phyloP scores from a whole-genome alignment of 1,140 invertebrate genomes.

The Paramacrobiotus metropolitanus region DNA sequence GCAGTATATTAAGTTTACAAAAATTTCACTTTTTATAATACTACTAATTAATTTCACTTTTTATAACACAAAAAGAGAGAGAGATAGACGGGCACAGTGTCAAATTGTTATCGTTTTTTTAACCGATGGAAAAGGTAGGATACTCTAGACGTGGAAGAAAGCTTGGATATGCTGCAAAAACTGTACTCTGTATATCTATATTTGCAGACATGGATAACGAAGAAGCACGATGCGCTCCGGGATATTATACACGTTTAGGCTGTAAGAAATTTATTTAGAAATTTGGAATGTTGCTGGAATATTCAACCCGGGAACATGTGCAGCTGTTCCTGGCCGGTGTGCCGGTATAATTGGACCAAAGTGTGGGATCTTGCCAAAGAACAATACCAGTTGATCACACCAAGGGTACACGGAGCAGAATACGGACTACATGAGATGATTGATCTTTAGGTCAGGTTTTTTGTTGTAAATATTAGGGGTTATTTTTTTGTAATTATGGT shows the following conservation, averaged over 20 bases:
- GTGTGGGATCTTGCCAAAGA: slow-evolving; percentile 20
- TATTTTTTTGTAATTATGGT: too few species aligned
- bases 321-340: slow-evolving; percentile 25
- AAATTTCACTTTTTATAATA: too few species aligned
- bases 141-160: not conserved
- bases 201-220: slow-evolving; percentile 21
- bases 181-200: too few species aligned
- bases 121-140: slow-evolving; percentile 22
- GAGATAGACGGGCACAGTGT: slow-evolving; percentile 23
- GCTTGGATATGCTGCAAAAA: not conserved
- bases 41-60: too few species aligned
- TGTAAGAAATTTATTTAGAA: slow-evolving; percentile 10
- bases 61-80: too few species aligned
- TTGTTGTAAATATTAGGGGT: too few species aligned
- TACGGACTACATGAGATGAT: too few species aligned
- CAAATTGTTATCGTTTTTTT: slow-evolving; percentile 25
- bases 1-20: slow-evolving; percentile 22
- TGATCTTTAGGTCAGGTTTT: too few species aligned
- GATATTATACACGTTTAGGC: slow-evolving; percentile 26
- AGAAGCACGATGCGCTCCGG: slow-evolving; percentile 25
- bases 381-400: too few species aligned
- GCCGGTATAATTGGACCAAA: slow-evolving; percentile 26
- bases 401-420: too few species aligned
- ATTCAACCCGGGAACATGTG: not conserved
- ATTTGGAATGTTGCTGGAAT: not conserved